phyloP scores from a whole-genome alignment of 1,140 invertebrate species.

The Temnothorax curvispinosus region DNA sequence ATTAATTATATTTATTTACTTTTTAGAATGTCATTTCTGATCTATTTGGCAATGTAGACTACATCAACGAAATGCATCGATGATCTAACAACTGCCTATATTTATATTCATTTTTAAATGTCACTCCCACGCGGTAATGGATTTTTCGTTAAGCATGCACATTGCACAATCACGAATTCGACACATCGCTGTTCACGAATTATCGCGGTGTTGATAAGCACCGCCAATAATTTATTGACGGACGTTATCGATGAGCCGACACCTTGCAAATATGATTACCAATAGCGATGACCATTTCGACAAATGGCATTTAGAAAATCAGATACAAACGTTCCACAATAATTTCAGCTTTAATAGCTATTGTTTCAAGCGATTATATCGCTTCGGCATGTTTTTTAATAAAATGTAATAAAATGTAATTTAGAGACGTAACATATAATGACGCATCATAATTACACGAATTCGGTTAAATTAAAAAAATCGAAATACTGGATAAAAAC shows the following conservation, averaged over 20 bases:
- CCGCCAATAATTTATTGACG: conserved; percentile 48
- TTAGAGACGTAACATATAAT: background rate
- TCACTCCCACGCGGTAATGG: background rate
- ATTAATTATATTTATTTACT: background rate
- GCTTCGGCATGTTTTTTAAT: background rate
- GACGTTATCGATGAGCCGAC: conserved; percentile 44
- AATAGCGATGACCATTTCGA: background rate
- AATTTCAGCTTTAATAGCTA: background rate
- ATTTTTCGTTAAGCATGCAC: conserved; percentile 50
- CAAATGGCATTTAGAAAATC: conserved; percentile 34
- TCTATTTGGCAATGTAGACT: background rate
- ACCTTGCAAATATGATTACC: conserved; percentile 47
- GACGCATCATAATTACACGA: background rate
- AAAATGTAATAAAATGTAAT: background rate
- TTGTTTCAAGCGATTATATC: background rate
- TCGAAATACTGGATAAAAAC: background rate
- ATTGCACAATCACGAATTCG: conserved; percentile 12
- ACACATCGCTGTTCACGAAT: conserved; percentile 33
- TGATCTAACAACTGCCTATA: background rate
- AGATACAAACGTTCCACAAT: background rate
- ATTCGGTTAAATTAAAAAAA: background rate
- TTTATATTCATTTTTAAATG: conserved; percentile 2
- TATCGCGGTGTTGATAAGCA: conserved; percentile 30
- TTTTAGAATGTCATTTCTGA: background rate
- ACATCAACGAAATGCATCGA: background rate